Percentiles rank a stretch among this genome's conserved stretches.
These are phyloP conservation scores for Cichlasoma orientale DNA, from an alignment of 2,797 vertebrate genomes.

Conservation along the genomic window DNA sequence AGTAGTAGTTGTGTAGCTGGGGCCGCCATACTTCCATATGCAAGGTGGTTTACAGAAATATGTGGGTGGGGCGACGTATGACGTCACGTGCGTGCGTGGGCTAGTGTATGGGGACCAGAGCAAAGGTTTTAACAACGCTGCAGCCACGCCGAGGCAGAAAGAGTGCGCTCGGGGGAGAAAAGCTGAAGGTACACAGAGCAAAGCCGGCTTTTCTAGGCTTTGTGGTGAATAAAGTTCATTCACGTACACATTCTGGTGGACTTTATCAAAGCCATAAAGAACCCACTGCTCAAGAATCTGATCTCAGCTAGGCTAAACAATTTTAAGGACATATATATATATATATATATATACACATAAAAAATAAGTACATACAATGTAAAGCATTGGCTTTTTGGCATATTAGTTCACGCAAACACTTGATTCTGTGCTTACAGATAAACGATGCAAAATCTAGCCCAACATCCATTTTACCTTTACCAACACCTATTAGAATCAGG, in stretches of 20 bases:
- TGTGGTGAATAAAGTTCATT: background rate
- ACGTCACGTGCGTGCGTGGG: conserved; percentile 78
- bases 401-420: background rate
- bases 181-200: background rate
- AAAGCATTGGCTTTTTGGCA: background rate
- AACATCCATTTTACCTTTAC: background rate
- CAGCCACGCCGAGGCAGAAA: background rate
- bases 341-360: too few relatives aligned
- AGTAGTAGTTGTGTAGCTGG: conserved; percentile 62
- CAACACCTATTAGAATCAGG: background rate
- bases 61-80: conserved; percentile 77
- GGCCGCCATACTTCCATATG: conserved; percentile 86
- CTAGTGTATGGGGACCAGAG: conserved; percentile 38
- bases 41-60: conserved; percentile 81
- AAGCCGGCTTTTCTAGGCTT: background rate
- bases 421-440: background rate
- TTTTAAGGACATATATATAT: background rate
- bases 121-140: background rate
- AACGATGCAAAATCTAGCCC: background rate
- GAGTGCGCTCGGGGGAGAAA: background rate
- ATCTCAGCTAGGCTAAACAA: background rate
- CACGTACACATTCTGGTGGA: background rate
- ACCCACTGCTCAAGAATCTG: background rate
- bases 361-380: too few relatives aligned
- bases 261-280: background rate